Evolutionary conservation across 2,113 vertebrate species (phyloP).

Genomic region (Gymnarchus niloticus): DNA sequence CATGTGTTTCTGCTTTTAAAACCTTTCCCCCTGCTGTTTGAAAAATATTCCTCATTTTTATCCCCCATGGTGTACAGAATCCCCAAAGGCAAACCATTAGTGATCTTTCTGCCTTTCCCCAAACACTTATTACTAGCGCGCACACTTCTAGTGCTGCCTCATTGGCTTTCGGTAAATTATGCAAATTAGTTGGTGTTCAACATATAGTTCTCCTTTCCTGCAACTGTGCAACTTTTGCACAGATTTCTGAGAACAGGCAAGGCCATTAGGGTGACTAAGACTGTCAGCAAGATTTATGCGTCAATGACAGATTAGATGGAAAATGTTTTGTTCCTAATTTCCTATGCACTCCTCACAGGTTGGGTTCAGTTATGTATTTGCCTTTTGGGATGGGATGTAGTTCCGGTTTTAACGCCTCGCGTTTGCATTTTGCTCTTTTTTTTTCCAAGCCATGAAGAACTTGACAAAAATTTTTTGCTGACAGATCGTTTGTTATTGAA

Average conservation of each 20-base stretch:
- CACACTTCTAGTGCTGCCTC: constrained; percentile 76
- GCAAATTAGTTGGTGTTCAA: constrained; percentile 75
- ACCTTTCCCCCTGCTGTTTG: constrained; percentile 89
- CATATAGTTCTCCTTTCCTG: constrained; percentile 69
- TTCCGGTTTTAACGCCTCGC: constrained; percentile 35
- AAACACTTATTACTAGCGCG: constrained; percentile 84
- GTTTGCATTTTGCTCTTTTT: constrained; percentile 46
- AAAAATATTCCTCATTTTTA: constrained; percentile 88
- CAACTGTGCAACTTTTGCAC: constrained; percentile 80
- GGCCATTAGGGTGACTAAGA: constrained; percentile 97
- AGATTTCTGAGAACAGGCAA: constrained; percentile 85
- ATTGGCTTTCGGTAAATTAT: constrained; percentile 85
- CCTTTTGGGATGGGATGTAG: constrained; percentile 52
- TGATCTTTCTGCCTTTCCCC: constrained; percentile 83
- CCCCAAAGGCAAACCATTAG: constrained; percentile 88
- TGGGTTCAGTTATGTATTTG: constrained; percentile 62
- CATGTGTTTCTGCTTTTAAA: constrained; percentile 85
- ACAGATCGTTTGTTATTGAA: constrained; percentile 8
- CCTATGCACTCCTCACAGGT: constrained; percentile 54
- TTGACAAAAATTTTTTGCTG: constrained; percentile 9
- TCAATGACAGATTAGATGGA: constrained; percentile 97
- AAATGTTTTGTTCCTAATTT: constrained; percentile 61
- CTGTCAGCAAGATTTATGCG: constrained; percentile 99
- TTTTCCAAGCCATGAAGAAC: constrained; percentile 48
- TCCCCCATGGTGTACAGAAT: constrained; percentile 85